These are phyloP conservation scores for Protomyctophum bolini DNA, from an alignment of 2,113 vertebrate genomes.

Conservation along the genomic window DNA sequence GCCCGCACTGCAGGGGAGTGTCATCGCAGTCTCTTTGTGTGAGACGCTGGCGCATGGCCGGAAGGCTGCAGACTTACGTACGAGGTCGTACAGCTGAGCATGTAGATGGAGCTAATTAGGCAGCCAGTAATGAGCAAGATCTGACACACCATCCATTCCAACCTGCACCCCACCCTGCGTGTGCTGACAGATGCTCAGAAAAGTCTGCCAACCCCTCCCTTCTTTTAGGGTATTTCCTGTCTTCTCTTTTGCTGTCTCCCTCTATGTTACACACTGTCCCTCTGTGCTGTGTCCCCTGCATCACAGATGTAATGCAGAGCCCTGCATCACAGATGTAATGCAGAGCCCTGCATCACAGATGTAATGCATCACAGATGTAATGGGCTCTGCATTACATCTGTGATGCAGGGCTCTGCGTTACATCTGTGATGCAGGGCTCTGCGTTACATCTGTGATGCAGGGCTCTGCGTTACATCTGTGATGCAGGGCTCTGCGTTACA, in stretches of 20 bases:
- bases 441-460: too few relatives aligned
- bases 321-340: not conserved
- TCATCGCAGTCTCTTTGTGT: constrained; percentile 17
- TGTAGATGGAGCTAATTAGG: constrained; percentile 41
- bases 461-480: too few relatives aligned
- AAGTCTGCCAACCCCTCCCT: constrained; percentile 16
- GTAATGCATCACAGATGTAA: not conserved
- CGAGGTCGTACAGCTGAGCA: constrained; percentile 16
- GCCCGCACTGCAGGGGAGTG: constrained; percentile 22
- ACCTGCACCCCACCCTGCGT: not conserved
- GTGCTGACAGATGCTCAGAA: constrained; percentile 49
- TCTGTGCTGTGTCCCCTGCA: too few relatives aligned
- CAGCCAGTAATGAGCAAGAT: constrained; percentile 33
- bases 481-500: too few relatives aligned
- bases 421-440: too few relatives aligned
- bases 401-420: too few relatives aligned
- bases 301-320: not conserved
- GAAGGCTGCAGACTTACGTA: not conserved
- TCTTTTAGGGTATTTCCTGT: not conserved
- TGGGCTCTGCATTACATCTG: too few relatives aligned
- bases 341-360: too few relatives aligned
- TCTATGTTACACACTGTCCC: too few relatives aligned
- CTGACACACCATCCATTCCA: not conserved
- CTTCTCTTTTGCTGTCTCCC: too few relatives aligned
- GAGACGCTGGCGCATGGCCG: constrained; percentile 7